These are phyloP conservation scores for Salticus scenicus DNA, from an alignment of 2,888 invertebrate species.

Conservation along the genomic window DNA sequence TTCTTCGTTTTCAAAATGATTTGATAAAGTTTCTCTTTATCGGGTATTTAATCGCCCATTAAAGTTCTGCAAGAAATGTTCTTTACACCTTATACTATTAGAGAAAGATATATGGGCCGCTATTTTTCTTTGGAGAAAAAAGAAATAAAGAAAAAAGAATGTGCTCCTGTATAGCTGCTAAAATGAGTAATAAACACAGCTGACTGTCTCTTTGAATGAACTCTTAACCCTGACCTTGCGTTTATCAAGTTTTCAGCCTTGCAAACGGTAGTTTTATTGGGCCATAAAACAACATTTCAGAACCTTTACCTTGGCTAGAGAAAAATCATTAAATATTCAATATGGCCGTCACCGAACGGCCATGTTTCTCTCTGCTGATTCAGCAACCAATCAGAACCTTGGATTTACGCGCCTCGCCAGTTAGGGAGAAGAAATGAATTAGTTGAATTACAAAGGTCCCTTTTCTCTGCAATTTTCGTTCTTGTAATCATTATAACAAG, in stretches of 20 bases:
- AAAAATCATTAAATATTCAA: constrained; percentile 66
- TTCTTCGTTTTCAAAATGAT: too few species aligned
- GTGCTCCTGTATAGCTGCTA: constrained; percentile 14
- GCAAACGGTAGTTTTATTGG: constrained; percentile 68
- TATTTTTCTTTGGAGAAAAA: background rate
- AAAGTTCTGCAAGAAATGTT: too few species aligned
- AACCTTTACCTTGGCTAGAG: constrained; percentile 20
- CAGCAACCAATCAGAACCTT: constrained; percentile 40
- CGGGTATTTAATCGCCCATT: too few species aligned
- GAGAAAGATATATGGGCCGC: background rate
- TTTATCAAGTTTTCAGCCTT: constrained; percentile 50
- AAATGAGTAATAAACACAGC: constrained; percentile 50
- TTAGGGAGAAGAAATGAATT: constrained; percentile 21
- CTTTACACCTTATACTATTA: too few species aligned
- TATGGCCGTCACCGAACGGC: constrained; percentile 47
- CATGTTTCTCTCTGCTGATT: constrained; percentile 26
- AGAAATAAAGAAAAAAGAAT: background rate
- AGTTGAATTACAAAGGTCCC: background rate
- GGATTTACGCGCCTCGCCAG: constrained; percentile 26
- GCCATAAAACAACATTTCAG: constrained; percentile 55
- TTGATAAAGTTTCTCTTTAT: too few species aligned
- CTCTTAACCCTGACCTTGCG: constrained; percentile 66
- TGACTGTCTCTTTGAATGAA: constrained; percentile 46
- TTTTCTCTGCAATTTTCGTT: constrained; percentile 10
- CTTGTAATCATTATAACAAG: background rate